Conservation (phyloP, 1,140 invertebrate genomes). For the Venturia canescens region DNA sequence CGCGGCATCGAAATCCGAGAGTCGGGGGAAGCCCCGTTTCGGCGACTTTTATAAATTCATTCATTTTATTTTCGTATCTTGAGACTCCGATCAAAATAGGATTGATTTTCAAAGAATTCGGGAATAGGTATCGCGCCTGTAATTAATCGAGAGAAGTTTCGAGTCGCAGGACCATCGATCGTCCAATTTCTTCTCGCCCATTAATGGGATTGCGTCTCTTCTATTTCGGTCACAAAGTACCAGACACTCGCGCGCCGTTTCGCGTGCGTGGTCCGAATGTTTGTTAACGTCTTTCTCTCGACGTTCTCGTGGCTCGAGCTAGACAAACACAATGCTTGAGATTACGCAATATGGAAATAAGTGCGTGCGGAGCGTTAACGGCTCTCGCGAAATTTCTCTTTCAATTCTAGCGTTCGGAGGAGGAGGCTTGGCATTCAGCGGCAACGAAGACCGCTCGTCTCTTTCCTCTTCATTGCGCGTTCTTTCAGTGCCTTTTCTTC, state of each 20-base stretch:
- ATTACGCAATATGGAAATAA: slow-evolving; percentile 35
- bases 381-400: slow-evolving; percentile 34
- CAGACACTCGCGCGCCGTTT: slow-evolving; percentile 1
- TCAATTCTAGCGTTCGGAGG: slow-evolving; percentile 32
- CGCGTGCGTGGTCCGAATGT: not conserved
- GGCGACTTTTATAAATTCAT: not conserved
- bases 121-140: too few species aligned
- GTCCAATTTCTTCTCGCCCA: not conserved
- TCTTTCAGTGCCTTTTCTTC: not conserved
- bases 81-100: too few species aligned
- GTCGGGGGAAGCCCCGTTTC: not conserved
- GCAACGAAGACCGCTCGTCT: not conserved
- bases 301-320: not conserved
- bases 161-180: too few species aligned
- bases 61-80: too few species aligned
- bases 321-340: slow-evolving; percentile 12
- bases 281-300: not conserved
- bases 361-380: slow-evolving; percentile 29
- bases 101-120: too few species aligned
- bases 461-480: not conserved
- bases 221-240: not conserved
- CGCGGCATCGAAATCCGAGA: not conserved
- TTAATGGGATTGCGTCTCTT: not conserved
- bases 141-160: too few species aligned
- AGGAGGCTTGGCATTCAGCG: not conserved